Evolutionary conservation across 1,140 invertebrate genomes (phyloP).

Genomic region (Diorhabda sublineata): DNA sequence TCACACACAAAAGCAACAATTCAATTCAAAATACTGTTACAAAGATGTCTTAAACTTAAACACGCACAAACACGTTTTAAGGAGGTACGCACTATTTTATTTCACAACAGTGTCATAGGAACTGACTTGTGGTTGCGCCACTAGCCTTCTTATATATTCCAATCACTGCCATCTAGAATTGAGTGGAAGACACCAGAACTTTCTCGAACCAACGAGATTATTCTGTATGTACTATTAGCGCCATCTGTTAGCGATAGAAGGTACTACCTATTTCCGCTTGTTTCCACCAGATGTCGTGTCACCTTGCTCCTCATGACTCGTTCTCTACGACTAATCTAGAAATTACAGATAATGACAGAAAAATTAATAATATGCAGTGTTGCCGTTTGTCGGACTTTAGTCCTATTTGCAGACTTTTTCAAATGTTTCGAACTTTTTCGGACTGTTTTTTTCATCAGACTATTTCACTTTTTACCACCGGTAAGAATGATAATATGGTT

Average conservation of each 20-base stretch:
- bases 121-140: too few relatives aligned
- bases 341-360: constrained; percentile 1
- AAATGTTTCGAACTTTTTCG: not conserved
- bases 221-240: constrained; percentile 8
- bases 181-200: constrained; percentile 4
- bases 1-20: too few relatives aligned
- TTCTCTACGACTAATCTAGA: not conserved
- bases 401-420: not conserved
- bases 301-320: constrained; percentile 3
- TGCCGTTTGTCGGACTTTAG: too few relatives aligned
- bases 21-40: too few relatives aligned
- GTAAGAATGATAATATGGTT: too few relatives aligned
- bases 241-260: not conserved
- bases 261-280: not conserved
- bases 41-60: too few relatives aligned
- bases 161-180: constrained; percentile 1
- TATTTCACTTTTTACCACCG: not conserved
- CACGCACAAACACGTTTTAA: too few relatives aligned
- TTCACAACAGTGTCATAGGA: too few relatives aligned
- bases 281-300: not conserved
- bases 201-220: not conserved
- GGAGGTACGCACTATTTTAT: too few relatives aligned
- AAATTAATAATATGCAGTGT: not conserved
- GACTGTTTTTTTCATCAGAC: not conserved
- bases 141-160: too few relatives aligned